These are phyloP conservation scores for Lagria hirta DNA, from an alignment of 2,888 invertebrate species.

Conservation along the genomic window DNA sequence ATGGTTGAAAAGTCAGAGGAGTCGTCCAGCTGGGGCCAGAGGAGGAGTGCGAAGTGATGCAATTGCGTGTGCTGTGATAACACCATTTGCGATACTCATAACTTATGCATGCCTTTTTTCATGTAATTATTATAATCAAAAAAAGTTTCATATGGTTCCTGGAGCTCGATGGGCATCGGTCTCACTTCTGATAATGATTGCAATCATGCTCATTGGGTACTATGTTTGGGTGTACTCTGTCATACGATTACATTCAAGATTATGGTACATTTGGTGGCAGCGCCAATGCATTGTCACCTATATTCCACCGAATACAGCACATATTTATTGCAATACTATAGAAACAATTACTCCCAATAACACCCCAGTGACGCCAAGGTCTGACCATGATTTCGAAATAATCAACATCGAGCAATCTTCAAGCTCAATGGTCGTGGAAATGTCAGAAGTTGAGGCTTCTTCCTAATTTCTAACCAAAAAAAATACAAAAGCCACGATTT, in stretches of 20 bases:
- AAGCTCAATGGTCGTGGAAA: too few relatives aligned
- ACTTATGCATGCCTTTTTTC: constrained; percentile 58
- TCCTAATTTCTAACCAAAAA: too few relatives aligned
- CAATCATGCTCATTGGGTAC: constrained; percentile 56
- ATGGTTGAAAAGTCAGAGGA: constrained; percentile 58
- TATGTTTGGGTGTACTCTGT: constrained; percentile 58
- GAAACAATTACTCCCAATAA: constrained; percentile 12
- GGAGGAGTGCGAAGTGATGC: constrained; percentile 56
- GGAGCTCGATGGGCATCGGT: constrained; percentile 57
- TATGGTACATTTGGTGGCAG: constrained; percentile 62
- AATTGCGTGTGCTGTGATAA: constrained; percentile 59
- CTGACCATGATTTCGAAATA: neutral
- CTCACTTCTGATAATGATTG: constrained; percentile 55
- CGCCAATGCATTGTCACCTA: constrained; percentile 56
- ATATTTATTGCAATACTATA: constrained; percentile 6
- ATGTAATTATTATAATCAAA: constrained; percentile 56
- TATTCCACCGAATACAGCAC: constrained; percentile 40
- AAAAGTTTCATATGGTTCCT: constrained; percentile 54
- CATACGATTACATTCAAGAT: constrained; percentile 55
- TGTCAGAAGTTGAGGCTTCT: too few relatives aligned
- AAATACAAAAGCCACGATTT: too few relatives aligned
- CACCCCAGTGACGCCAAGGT: constrained; percentile 15
- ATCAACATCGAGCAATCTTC: too few relatives aligned
- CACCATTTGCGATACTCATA: constrained; percentile 59
- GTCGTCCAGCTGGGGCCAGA: constrained; percentile 43